phyloP scores from a whole-genome alignment of 2,113 vertebrate species.

The Phalacrocorax carbo region DNA sequence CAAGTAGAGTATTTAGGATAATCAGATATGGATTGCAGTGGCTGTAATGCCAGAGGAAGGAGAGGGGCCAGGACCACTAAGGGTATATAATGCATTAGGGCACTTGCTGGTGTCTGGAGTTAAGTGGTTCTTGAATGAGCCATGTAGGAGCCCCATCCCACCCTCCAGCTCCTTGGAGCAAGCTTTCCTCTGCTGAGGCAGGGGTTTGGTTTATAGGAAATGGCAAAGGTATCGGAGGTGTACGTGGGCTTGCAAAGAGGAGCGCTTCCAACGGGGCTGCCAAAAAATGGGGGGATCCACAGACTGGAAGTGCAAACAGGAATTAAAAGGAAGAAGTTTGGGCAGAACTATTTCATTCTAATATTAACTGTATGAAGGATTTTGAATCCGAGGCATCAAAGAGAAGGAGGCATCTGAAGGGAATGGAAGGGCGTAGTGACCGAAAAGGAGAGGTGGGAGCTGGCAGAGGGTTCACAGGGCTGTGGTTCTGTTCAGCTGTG shows the following conservation, averaged over 20 bases:
- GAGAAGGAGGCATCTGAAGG: not conserved
- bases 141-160: not conserved
- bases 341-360: not conserved
- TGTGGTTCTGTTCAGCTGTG: not conserved
- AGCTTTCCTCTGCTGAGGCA: not conserved
- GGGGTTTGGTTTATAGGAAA: not conserved
- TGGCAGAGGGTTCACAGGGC: not conserved
- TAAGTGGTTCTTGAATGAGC: not conserved
- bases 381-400: not conserved
- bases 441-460: not conserved
- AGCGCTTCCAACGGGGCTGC: not conserved
- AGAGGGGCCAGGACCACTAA: not conserved
- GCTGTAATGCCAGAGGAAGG: not conserved
- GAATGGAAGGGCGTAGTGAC: not conserved
- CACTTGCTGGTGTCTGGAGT: not conserved
- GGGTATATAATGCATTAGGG: rapidly evolving
- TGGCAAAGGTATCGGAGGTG: rapidly evolving
- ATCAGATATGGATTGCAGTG: not conserved
- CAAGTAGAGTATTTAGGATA: not conserved
- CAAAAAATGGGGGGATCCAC: too few relatives aligned
- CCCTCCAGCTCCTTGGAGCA: not conserved
- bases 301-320: not conserved
- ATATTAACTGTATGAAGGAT: not conserved
- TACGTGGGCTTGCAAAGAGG: rapidly evolving
- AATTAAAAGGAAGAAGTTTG: not conserved